Base-by-base conservation (phyloP, 2,113 vertebrate genomes). In the Trogon melanurus region DNA sequence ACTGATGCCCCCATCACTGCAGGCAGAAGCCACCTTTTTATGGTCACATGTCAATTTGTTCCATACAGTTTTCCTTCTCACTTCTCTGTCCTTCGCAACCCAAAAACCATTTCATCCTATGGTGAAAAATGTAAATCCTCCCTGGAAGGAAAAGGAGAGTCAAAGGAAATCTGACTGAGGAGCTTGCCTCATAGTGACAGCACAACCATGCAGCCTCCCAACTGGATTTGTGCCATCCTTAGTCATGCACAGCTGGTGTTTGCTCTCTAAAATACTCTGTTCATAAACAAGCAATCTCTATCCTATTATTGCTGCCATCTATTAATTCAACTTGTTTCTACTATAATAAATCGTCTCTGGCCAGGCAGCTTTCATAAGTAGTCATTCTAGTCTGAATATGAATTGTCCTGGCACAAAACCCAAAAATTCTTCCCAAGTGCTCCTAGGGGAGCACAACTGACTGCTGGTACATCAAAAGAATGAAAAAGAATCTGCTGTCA, bases 211-310 rank as follows among this genome's bases (percentile, higher is more conserved):
- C 89, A 91, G 80, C 83, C 93, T 95, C 95, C 91, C 76, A 85
- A 89, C 93, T 98, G 97, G 97, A 97, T 85, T 71, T 79, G 65
- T 96, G 98, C 97, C 98, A 98, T 79, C 93, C 88, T 96, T 93
- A 96, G 96, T 96, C 96, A 96, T 29, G 58, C 96, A 97, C 97
- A 98, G 98, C 97, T 98, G 98, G 95, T 95, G 85, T 96, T 97
- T 97, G 95, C 96, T 97, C 97, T 97, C 96, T 94, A 96, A 97
- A 98, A 97, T 93, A 97, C 89, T 96, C 95, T 92, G 71, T 97
- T 97, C 97, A 97, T 94, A 97, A 98, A 97, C 95, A 98, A 97
- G 96, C 75, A 95, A 95, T 94, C 91, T 96, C 94, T 95, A 96
- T 93, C 62, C 93, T 91, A 96, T 97, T 97, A 92, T 97, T 94